Conservation (phyloP, 2,113 vertebrate genomes). For the Nibea coibor region DNA sequence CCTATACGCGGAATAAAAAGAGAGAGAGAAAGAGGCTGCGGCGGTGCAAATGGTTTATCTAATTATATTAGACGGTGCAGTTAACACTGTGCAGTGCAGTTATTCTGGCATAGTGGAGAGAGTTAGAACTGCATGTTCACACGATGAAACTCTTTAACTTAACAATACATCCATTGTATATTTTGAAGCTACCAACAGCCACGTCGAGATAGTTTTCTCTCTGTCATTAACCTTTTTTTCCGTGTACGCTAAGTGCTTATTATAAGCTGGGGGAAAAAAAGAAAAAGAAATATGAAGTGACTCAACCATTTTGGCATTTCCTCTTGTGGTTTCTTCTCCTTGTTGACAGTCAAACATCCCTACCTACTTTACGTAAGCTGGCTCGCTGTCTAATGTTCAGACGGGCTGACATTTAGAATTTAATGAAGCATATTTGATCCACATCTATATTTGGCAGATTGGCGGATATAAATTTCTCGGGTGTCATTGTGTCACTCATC, state of each 20-base stretch:
- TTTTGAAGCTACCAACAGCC: not conserved
- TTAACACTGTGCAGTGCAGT: not conserved
- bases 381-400: not conserved
- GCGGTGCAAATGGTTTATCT: not conserved
- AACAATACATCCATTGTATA: not conserved
- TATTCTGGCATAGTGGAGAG: not conserved
- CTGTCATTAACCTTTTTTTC: not conserved
- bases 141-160: not conserved
- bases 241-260: not conserved
- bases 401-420: not conserved
- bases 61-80: not conserved
- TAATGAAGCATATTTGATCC: not conserved
- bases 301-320: not conserved
- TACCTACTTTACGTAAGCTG: not conserved
- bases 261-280: not conserved
- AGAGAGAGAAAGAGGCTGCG: not conserved
- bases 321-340: not conserved
- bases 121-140: no score
- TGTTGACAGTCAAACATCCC: not conserved
- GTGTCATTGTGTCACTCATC: not conserved
- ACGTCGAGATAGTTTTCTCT: not conserved
- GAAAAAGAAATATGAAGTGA: not conserved
- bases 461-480: not conserved
- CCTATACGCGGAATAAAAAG: not conserved
- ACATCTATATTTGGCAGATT: not conserved